These are phyloP conservation scores for Whitmania pigra DNA, from an alignment of 1,140 invertebrate genomes.

Conservation along the genomic window DNA sequence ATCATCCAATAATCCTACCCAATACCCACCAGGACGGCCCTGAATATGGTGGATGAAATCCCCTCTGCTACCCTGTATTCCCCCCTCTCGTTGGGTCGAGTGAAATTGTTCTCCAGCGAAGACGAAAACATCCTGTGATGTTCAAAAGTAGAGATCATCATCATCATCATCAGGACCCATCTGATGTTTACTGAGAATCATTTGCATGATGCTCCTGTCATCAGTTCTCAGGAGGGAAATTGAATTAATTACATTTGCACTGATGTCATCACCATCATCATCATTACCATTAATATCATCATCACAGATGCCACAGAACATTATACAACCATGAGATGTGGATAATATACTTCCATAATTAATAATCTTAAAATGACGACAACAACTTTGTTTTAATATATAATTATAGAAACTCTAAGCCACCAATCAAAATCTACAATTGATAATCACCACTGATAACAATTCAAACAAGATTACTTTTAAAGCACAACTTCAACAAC, in stretches of 20 bases:
- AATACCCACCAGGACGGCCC: conserved; percentile 63
- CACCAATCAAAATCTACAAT: not conserved
- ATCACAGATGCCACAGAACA: not conserved
- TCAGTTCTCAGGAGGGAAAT: not conserved
- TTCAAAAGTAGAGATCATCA: not conserved
- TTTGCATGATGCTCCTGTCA: not conserved
- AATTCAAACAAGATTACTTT: too few species aligned
- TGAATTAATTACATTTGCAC: not conserved
- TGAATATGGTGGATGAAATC: conserved; percentile 84
- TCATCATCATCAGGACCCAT: not conserved
- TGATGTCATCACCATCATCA: not conserved
- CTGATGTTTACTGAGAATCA: not conserved
- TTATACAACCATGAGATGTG: not conserved
- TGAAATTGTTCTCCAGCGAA: conserved; percentile 67
- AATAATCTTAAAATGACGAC: not conserved
- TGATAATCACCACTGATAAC: not conserved
- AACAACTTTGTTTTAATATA: not conserved
- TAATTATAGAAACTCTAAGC: not conserved
- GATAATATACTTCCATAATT: not conserved
- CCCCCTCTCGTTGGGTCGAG: conserved; percentile 81
- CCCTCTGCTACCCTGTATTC: conserved; percentile 98
- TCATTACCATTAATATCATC: not conserved
- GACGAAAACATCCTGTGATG: conserved; percentile 81
- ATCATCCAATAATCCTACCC: not conserved
- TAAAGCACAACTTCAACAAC: too few species aligned